Evolutionary conservation across 35 echinoderm and acorn worm genomes (phyloP), one percentile per base, ranked within the genome.

Genomic region (Lytechinus pictus): DNA sequence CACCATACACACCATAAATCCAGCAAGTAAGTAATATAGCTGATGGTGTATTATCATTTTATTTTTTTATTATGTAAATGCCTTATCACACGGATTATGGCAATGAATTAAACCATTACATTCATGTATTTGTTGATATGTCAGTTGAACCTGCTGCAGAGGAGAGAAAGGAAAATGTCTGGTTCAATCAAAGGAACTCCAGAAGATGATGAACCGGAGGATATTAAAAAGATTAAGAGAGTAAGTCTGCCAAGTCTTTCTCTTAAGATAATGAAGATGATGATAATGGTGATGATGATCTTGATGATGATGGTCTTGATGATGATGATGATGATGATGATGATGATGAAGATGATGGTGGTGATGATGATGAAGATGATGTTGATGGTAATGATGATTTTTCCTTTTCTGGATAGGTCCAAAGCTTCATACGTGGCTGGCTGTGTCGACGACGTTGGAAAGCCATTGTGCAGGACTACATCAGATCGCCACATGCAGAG

Each of bases 381-480:
- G 33, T 0, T 44, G 33, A 44, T 44, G 33, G 33, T 44, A 44
- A 44, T 44, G 33, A 44, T 44, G 33, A 44, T 44, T 44, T 44
- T 44, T 5, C n/a, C 11, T 57, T 97, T 87, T 54, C 27, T 28
- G 3, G 94, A 27, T 54, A 99, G 98, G 98, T 99, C 27, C 98
- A 99, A 86, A 99, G 98, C 87, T 99, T 99, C 94, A 98, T 99
- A 94, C 27, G 98, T 72, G 98, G 98, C 11, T 99, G 98, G 98
- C 72, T 99, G 3, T 99, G 98, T 54, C 86, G 98, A 57, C 87
- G 98, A 5, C 86, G 98, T 53, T 99, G 98, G 98, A 99, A 97
- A 54, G 97, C 98, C 54, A 99, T 99, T 51, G 98, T 99, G 2
- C 98, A 99, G 89, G 98, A 99, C 95, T 99, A 99, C 92, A 99